A percentile compares a stretch with the other conserved stretches of the same genome.
These are phyloP conservation scores for Ceratitis capitata DNA, from an alignment of 1,140 invertebrate genomes.

Conservation along the genomic window DNA sequence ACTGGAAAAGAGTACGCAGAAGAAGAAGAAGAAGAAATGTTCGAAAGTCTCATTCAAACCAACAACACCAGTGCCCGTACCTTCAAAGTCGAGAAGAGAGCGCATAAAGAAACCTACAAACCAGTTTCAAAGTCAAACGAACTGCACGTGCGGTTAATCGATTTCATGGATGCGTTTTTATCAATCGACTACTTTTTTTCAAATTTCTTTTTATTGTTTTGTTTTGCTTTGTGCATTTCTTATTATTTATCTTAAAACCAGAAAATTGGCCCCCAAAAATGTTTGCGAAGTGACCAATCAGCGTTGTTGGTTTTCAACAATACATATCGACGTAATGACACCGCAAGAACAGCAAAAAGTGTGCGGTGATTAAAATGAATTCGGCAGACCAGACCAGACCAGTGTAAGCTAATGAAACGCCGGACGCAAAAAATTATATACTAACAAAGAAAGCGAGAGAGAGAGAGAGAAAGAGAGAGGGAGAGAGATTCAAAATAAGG, in stretches of 20 bases:
- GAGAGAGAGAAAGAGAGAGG: not conserved
- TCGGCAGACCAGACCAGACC: too few relatives aligned
- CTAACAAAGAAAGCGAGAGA: not conserved
- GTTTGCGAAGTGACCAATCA: not conserved
- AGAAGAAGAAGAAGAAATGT: not conserved
- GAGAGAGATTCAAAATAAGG: not conserved
- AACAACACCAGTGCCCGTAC: not conserved
- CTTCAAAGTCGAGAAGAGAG: not conserved
- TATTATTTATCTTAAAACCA: not conserved
- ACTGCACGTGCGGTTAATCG: not conserved
- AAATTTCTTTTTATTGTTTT: not conserved
- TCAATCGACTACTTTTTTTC: not conserved
- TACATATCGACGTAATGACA: not conserved
- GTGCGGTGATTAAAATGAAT: too few relatives aligned
- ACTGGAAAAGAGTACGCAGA: not conserved
- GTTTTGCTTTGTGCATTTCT: not conserved
- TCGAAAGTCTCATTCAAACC: not conserved
- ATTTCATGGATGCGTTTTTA: not conserved
- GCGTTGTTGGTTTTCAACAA: not conserved
- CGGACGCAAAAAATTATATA: too few relatives aligned
- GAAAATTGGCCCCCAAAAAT: constrained; percentile 3
- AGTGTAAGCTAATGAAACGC: too few relatives aligned
- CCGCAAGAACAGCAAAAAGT: not conserved
- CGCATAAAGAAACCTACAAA: not conserved
- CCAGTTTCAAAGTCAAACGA: not conserved